Base-by-base conservation (phyloP, 1,140 invertebrate species). In the Liolophura sinensis region DNA sequence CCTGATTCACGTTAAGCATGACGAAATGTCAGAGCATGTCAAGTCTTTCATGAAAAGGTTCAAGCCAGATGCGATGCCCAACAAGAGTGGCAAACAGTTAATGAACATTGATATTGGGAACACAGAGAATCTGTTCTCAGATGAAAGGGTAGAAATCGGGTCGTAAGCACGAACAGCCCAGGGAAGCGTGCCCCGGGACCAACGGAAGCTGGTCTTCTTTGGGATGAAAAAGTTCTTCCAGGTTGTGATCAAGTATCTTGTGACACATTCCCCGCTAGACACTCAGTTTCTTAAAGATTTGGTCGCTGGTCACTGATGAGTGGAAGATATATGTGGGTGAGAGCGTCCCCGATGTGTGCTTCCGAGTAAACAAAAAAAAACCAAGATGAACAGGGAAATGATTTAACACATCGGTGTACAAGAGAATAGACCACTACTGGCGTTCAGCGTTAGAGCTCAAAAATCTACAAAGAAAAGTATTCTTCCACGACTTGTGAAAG, bases 351-450 rank as follows among this genome's bases (percentile, higher is more conserved):
- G 62, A 67, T 54, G 49, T 57, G 9, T 55, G 50, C n/a, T n/a
- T n/a, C n/a, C n/a, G n/a, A n/a, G n/a, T n/a, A n/a, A n/a, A n/a
- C n/a, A n/a, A n/a, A n/a, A n/a, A n/a, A n/a, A 27, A 63, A 58
- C 11, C 51, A 65, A 63, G 60, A 66, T 4, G 27, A 67, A 52
- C 50, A 25, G 46, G 60, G 57, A 20, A 65, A 54, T 14, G 11
- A 60, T 27, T 62, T 52, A 25, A 51, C 22, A 48, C 50, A 25
- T 31, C 54, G 31, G 49, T 62, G 24, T 52, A 27, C 48, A 25
- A 46, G 20, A 69, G 66, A 52, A 70, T 74, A 67, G 70, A 76
- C 60, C 20, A 70, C 52, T 72, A 65, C 59, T 76, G 70, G 70
- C 63, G 62, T 22, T 51, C 62, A n/a, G 64, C 72, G 27, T 58